Evolutionary conservation across 2,888 invertebrate species (phyloP), one percentile per base, ranked within the genome.

Genomic region (Alviniconcha strummeri): DNA sequence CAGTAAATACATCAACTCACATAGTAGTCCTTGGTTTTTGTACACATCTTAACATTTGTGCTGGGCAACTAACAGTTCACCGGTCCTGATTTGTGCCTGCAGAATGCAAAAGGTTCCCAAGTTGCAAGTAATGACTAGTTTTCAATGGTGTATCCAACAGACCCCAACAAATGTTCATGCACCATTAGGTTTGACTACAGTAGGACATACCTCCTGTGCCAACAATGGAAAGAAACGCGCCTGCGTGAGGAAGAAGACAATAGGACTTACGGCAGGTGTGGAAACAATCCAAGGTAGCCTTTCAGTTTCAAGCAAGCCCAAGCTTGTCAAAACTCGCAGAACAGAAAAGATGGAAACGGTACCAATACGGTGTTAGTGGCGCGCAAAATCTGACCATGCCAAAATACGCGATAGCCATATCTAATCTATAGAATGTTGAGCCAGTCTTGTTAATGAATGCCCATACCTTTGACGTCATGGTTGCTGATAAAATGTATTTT

Each of bases 381-480:
- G 64, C 36, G 78, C 52, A 78, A 13, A 64, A 57, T 19, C 52
- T 64, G 78, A 78, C 19, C 60, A 13, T 52, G 64, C 60, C 9
- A 9, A 78, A 4, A 7, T 15, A 3, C 11, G 64, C 15, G 5
- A 15, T 2, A n/a, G n/a, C 6, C n/a, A 52, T 64, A 78, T 78
- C 52, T 78, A 78, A 78, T 78, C 78, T 15, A 11, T 78, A 19
- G 6, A 52, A 15, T 15, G 1, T 9, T 15, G 36, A 15, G 13
- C 15, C n/a, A 15, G 6, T 52, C 64, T 17, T 57, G 64, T 17
- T 71, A 19, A 54, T 82, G 13, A 82, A 55, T 56, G 13, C 11
- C 19, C 69, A 64, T 77, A 82, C 82, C 82, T 77, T 67, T 9
- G 76, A 82, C 77, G 77, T 17, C 82, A 82, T 82, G 82, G 67